Base-by-base conservation (phyloP, 2,113 vertebrate genomes). In the Scytalopus superciliaris region DNA sequence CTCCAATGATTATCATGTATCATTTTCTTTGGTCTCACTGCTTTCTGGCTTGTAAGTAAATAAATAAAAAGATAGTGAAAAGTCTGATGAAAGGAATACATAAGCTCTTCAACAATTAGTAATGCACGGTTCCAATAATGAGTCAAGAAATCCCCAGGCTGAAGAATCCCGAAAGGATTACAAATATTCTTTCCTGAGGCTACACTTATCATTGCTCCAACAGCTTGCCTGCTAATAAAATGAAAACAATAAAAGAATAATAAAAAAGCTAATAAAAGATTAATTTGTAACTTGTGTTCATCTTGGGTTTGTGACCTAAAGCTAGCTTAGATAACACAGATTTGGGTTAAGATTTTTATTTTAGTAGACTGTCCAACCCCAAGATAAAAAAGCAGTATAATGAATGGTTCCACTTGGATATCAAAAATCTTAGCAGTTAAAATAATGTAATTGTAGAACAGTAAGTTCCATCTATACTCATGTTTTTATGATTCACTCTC, bases 381-480 rank as follows among this genome's bases (percentile, higher is more conserved):
- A 79, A 76, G 49, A 89, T n/a, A 60, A 89, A 92, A 79, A 82
- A 73, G n/a, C 12, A 60, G 37, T 33, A 59, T 25, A 90, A 60
- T 17, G 44, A 76, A 66, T 42, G 63, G 18, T 92, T 89, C 59
- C 35, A 89, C 64, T 87, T 73, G 37, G 37, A 45, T 82, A 89
- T 83, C 63, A 92, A 87, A 91, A 92, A 78, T 75, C 40, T 31
- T 67, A 94, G 87, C 86, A 74, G 93, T 82, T 94, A 79, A 89
- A 92, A 92, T 74, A 91, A 80, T 30, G 18, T 39, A 86, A 91
- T 8, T 81, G 24, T 49, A 75, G 62, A 95, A 86, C 35, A 56
- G 22, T 55, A 84, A 89, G 37, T 78, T 90, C 11, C 0, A 88
- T 63, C 47, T 62, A 30, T 19, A 55, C 39, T 60, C 31, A 83